These are phyloP conservation scores for Donacobius atricapilla DNA, from an alignment of 2,113 vertebrate species.

Conservation along the genomic window DNA sequence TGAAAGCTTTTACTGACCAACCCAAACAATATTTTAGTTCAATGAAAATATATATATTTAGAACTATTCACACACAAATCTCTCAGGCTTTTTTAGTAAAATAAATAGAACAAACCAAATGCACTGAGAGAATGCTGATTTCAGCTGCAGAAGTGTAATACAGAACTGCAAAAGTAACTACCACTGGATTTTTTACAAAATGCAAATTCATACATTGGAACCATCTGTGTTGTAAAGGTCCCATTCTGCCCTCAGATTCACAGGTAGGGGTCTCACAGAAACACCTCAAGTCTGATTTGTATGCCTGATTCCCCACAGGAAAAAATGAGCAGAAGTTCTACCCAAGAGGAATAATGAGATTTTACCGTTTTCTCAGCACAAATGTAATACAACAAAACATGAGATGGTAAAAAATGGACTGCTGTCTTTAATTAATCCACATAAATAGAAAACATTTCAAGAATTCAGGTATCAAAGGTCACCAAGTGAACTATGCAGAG, in stretches of 20 bases:
- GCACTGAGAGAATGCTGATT: not conserved
- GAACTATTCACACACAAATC: conserved; percentile 27
- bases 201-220: not conserved
- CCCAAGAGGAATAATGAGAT: not conserved
- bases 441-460: not conserved
- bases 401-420: not conserved
- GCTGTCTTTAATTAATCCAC: not conserved
- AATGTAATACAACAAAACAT: not conserved
- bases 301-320: not conserved
- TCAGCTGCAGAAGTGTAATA: not conserved
- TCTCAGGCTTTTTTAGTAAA: conserved; percentile 16
- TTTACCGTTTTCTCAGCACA: not conserved
- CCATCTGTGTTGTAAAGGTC: not conserved
- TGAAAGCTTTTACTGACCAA: conserved; percentile 57
- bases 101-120: not conserved
- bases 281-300: not conserved
- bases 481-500: not conserved
- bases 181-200: not conserved
- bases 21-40: conserved; percentile 60
- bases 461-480: not conserved
- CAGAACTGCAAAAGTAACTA: not conserved
- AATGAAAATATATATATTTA: conserved; percentile 27
- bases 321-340: not conserved
- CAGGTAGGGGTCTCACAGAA: not conserved
- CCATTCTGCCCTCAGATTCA: not conserved